Evolutionary conservation across 2,888 invertebrate species (phyloP).

Genomic region (Dexiosoma caninum): DNA sequence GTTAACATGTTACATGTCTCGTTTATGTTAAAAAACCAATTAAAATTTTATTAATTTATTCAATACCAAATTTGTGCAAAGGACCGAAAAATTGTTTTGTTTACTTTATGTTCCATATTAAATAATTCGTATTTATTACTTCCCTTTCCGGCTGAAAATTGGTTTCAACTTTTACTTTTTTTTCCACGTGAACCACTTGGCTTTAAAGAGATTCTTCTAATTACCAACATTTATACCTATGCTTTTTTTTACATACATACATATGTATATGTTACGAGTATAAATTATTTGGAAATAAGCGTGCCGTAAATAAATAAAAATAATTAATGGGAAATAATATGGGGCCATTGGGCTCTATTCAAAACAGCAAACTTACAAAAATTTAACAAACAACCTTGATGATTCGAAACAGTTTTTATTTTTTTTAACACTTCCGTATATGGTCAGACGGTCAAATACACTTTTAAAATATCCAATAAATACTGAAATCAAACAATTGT

Average conservation of each 20-base stretch:
- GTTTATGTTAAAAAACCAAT: not conserved
- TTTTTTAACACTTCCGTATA: slow-evolving; percentile 51
- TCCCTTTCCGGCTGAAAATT: slow-evolving; percentile 47
- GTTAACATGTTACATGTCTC: too few species aligned
- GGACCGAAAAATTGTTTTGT: not conserved
- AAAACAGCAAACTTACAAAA: not conserved
- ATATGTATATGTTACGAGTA: not conserved
- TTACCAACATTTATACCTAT: too few species aligned
- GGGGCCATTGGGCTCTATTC: slow-evolving; percentile 7
- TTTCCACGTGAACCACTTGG: slow-evolving; percentile 24
- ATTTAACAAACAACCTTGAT: slow-evolving; percentile 46
- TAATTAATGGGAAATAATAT: slow-evolving; percentile 30
- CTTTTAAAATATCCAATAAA: slow-evolving; percentile 21
- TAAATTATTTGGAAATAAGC: slow-evolving; percentile 13
- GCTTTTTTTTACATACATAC: too few species aligned
- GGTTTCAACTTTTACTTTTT: slow-evolving; percentile 46
- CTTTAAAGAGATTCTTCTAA: slow-evolving; percentile 23
- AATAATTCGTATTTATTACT: slow-evolving; percentile 32
- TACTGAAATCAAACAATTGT: slow-evolving; percentile 24
- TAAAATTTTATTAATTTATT: slow-evolving; percentile 5
- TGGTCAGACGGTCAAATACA: slow-evolving; percentile 20
- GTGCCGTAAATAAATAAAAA: slow-evolving; percentile 33
- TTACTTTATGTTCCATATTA: not conserved
- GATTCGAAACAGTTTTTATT: slow-evolving; percentile 19
- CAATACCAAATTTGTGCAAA: not conserved